Conservation (phyloP, 2,888 invertebrate genomes). For the Pharmacophagus antenor region DNA sequence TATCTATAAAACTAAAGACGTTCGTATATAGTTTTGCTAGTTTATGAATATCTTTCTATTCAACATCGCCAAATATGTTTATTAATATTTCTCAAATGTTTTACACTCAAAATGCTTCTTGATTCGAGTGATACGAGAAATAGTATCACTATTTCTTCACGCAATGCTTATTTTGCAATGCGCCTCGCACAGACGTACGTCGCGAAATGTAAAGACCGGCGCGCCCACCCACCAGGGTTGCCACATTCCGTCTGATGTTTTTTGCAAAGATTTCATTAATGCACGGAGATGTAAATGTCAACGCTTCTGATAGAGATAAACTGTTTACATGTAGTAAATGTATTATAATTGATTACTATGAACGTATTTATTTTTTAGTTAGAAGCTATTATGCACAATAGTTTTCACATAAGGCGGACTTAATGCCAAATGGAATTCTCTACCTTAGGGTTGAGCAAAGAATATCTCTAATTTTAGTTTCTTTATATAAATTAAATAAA, state of each 20-base stretch:
- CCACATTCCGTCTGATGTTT: not conserved
- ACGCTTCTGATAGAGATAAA: not conserved
- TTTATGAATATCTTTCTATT: no score
- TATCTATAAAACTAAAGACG: no score
- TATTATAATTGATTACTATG: no score
- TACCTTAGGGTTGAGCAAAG: no score
- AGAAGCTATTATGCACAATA: no score
- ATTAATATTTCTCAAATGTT: not conserved
- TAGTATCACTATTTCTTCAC: slow-evolving; percentile 20
- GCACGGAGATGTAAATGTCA: not conserved
- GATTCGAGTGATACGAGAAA: slow-evolving; percentile 9
- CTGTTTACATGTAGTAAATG: not conserved
- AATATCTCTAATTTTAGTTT: no score
- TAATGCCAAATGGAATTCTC: no score
- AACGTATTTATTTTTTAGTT: no score
- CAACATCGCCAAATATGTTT: no score
- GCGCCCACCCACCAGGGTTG: slow-evolving; percentile 14
- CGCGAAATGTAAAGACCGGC: slow-evolving; percentile 20
- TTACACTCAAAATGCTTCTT: slow-evolving; percentile 3
- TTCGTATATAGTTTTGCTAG: no score
- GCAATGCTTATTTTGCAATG: slow-evolving; percentile 18
- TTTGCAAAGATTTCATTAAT: not conserved
- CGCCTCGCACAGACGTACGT: slow-evolving; percentile 11
- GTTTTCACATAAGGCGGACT: no score
- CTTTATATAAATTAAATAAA: no score